Conservation (phyloP, 2,797 vertebrate species). For the Crocidura indochinensis region DNA sequence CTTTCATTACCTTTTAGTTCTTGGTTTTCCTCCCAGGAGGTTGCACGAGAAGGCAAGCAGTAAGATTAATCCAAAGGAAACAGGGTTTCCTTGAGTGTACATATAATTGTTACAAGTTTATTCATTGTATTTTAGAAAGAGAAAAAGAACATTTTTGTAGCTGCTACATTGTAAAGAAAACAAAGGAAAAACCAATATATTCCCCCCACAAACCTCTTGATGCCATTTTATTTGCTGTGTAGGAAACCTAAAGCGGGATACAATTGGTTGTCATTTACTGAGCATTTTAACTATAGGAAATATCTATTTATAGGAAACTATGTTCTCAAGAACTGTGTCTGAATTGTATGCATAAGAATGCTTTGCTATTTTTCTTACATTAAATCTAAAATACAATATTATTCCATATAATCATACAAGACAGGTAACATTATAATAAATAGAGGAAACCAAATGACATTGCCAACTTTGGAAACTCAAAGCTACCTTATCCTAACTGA, state of each 20-base stretch:
- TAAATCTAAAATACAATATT: conserved; percentile 68
- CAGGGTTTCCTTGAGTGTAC: conserved; percentile 28
- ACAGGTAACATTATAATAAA: conserved; percentile 17
- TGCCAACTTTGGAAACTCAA: conserved; percentile 82
- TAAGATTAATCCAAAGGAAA: conserved; percentile 53
- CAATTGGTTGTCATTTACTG: conserved; percentile 74
- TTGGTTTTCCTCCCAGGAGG: conserved; percentile 23
- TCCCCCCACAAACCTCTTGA: neutral
- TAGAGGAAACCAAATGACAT: conserved; percentile 85
- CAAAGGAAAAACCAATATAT: conserved; percentile 24
- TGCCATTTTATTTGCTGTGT: conserved; percentile 57
- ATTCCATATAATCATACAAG: conserved; percentile 34
- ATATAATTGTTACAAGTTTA: conserved; percentile 54
- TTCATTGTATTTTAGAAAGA: conserved; percentile 40
- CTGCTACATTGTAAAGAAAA: neutral
- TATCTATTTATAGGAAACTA: conserved; percentile 84
- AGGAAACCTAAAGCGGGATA: neutral
- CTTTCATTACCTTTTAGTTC: neutral
- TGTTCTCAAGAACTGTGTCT: conserved; percentile 86
- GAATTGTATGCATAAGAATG: conserved; percentile 81
- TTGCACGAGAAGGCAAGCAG: neutral
- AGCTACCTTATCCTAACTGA: conserved; percentile 77
- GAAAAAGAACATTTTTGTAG: conserved; percentile 39
- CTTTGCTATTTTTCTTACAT: conserved; percentile 79
- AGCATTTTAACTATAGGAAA: conserved; percentile 83